These are phyloP conservation scores for Trididemnum nubilum DNA, from an alignment of 23 tunicate genomes.

Conservation along the genomic window DNA sequence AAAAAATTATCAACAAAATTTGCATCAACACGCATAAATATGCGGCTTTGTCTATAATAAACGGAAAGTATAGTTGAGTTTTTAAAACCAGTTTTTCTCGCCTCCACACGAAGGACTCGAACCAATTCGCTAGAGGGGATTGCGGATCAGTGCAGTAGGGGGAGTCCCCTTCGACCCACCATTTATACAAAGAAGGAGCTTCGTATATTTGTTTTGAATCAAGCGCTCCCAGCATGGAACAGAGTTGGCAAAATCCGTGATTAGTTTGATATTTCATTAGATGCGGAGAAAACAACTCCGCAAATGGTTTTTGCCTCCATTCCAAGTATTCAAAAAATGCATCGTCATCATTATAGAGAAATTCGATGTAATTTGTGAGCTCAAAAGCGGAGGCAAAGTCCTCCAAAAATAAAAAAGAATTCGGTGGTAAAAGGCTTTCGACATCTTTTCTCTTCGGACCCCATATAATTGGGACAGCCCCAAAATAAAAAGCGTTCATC, in stretches of 20 bases:
- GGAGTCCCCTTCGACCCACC: conserved; percentile 14
- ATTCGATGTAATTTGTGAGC: conserved; percentile 17
- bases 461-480: conserved; percentile 27
- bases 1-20: no score
- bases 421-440: background rate
- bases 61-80: background rate
- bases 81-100: background rate
- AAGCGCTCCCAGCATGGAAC: background rate
- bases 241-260: conserved; percentile 17
- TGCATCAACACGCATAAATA: background rate
- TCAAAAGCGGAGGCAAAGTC: conserved; percentile 24
- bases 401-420: conserved; percentile 3
- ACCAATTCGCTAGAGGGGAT: background rate
- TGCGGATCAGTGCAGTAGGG: conserved; percentile 6
- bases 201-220: background rate
- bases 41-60: background rate
- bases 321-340: conserved; percentile 1
- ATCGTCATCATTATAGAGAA: background rate
- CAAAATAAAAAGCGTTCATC: background rate
- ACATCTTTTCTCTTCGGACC: conserved; percentile 9
- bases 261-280: background rate
- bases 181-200: conserved; percentile 3
- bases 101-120: background rate
- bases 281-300: background rate
- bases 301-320: conserved; percentile 8